phyloP scores from a whole-genome alignment of 1,140 invertebrate species.

The Atopsyche davidsoni region DNA sequence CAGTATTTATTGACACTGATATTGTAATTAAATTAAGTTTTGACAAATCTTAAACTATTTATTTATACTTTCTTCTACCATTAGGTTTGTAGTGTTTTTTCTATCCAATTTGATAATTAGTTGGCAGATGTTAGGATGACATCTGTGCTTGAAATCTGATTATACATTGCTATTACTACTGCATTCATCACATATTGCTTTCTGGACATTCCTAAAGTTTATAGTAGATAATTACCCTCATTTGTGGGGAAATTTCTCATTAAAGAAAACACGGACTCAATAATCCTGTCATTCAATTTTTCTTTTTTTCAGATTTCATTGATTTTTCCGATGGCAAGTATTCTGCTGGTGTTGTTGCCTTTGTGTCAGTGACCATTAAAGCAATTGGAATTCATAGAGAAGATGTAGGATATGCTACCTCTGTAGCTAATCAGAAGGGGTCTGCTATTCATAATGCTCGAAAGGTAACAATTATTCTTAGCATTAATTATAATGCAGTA shows the following conservation, averaged over 20 bases:
- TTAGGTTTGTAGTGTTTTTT: no score
- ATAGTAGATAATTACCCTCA: background rate
- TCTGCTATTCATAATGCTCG: slow-evolving; percentile 43
- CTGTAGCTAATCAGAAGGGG: slow-evolving; percentile 36
- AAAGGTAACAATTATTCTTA: slow-evolving; percentile 35
- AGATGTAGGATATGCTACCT: slow-evolving; percentile 45
- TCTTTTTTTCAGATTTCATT: slow-evolving; percentile 40
- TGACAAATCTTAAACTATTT: background rate
- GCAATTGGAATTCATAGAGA: slow-evolving; percentile 42
- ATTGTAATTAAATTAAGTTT: no score
- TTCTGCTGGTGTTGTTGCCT: slow-evolving; percentile 40
- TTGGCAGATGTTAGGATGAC: no score
- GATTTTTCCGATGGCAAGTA: slow-evolving; percentile 41
- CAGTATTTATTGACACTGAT: no score
- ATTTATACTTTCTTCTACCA: slow-evolving; percentile 6
- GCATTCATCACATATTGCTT: background rate
- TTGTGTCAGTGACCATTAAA: slow-evolving; percentile 42
- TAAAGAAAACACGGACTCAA: background rate
- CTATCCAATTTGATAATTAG: no score
- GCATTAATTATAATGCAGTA: no score
- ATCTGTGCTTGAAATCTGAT: background rate
- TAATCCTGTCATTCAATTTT: slow-evolving; percentile 8
- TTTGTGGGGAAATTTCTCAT: background rate
- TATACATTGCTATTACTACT: background rate
- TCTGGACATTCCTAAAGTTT: no score